A percentile compares a stretch with the other conserved stretches of the same genome.
phyloP scores from a whole-genome alignment of 1,140 invertebrate genomes.

The Heliothis virescens region DNA sequence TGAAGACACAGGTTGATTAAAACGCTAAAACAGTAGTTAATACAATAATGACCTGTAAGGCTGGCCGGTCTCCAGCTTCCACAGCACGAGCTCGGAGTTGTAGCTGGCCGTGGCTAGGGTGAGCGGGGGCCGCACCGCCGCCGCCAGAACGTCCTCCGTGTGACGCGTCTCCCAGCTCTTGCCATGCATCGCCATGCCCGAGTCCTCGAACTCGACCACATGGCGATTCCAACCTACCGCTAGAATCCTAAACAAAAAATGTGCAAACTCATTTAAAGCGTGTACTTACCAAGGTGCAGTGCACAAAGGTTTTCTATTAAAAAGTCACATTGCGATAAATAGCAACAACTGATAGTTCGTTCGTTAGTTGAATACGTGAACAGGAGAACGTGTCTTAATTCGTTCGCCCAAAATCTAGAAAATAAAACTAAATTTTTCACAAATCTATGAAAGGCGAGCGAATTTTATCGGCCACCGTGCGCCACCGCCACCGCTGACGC shows the following conservation, averaged over 20 bases:
- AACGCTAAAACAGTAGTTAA: no score
- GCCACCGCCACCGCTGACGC: no score
- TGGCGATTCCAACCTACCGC: slow-evolving; percentile 90
- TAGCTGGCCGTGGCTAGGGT: slow-evolving; percentile 90
- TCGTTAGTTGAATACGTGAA: no score
- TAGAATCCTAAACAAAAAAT: slow-evolving; percentile 87
- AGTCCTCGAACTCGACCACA: slow-evolving; percentile 90
- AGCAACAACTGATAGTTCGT: no score
- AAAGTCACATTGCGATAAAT: no score
- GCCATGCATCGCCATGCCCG: slow-evolving; percentile 82
- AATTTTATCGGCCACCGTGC: no score
- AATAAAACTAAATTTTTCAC: no score
- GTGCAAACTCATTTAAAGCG: not conserved
- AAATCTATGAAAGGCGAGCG: no score
- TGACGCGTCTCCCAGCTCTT: slow-evolving; percentile 90
- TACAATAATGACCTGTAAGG: slow-evolving; percentile 82
- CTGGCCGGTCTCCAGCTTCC: slow-evolving; percentile 91
- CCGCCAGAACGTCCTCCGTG: slow-evolving; percentile 90
- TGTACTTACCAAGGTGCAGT: no score
- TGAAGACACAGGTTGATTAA: no score
- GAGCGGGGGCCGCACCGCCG: slow-evolving; percentile 87
- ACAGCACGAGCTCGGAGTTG: slow-evolving; percentile 92
- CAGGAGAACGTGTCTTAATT: no score
- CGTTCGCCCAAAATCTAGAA: no score
- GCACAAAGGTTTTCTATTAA: not conserved